phyloP scores from a whole-genome alignment of 2,797 vertebrate species.

The Neopelma chrysocephalum region DNA sequence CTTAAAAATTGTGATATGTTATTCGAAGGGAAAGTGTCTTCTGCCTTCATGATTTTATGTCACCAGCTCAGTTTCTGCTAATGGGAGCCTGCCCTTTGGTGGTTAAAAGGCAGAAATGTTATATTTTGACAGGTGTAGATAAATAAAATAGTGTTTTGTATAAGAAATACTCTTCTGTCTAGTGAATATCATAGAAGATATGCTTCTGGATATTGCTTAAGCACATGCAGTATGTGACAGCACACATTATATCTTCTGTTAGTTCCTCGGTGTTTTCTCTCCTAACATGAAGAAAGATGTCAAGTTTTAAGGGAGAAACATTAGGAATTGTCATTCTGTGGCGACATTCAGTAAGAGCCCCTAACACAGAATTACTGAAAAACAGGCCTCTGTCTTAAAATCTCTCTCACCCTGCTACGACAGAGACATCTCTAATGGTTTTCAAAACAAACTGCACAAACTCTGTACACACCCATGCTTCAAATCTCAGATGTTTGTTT shows the following conservation, averaged over 20 bases:
- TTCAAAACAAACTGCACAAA: background rate
- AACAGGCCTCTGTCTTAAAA: background rate
- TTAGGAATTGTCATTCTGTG: background rate
- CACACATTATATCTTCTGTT: background rate
- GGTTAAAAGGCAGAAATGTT: background rate
- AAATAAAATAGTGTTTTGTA: background rate
- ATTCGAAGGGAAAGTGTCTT: background rate
- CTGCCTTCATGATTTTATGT: background rate
- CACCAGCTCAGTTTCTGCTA: background rate
- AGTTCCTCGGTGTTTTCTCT: background rate
- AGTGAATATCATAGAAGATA: background rate
- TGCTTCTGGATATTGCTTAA: background rate
- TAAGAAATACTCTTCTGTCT: background rate
- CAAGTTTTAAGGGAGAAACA: background rate
- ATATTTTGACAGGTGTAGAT: background rate
- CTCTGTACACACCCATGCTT: background rate
- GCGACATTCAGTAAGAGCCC: accelerated
- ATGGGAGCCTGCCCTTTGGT: background rate
- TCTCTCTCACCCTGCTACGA: background rate
- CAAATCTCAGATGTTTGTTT: background rate
- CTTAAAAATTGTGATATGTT: background rate
- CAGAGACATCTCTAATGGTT: background rate
- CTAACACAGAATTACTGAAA: accelerated
- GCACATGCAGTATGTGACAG: background rate
- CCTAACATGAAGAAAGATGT: background rate